Evolutionary conservation across 2,888 invertebrate species (phyloP).

Genomic region (Drosophila neotestacea): DNA sequence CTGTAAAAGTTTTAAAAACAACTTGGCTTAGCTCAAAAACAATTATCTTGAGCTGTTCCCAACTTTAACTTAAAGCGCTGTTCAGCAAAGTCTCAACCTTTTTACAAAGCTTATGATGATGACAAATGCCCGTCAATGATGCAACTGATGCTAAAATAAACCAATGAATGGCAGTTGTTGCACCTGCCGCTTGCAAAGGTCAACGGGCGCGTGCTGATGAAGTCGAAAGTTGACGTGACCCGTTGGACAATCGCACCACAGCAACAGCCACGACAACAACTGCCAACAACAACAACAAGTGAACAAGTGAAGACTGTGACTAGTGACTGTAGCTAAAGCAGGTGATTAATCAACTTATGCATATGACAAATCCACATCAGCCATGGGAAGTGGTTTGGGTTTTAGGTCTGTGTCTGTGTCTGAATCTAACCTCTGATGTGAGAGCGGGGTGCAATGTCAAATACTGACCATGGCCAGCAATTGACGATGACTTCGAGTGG

Average conservation of each 20-base stretch:
- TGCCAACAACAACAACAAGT: neutral
- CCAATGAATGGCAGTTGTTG: conserved; percentile 46
- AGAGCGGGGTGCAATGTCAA: conserved; percentile 50
- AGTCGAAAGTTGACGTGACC: conserved; percentile 70
- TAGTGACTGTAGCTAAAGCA: conserved; percentile 21
- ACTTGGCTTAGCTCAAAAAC: neutral
- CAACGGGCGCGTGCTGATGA: conserved; percentile 71
- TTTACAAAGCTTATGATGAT: conserved; percentile 26
- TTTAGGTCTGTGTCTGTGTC: neutral
- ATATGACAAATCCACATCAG: conserved; percentile 68
- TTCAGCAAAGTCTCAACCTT: conserved; percentile 6
- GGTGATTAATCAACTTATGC: conserved; percentile 62
- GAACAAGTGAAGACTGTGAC: conserved; percentile 13
- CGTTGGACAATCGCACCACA: conserved; percentile 30
- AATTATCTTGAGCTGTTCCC: conserved; percentile 4
- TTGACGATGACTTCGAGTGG: conserved; percentile 50
- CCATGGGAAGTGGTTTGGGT: conserved; percentile 29
- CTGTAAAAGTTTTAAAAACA: neutral
- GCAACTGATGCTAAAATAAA: conserved; percentile 54
- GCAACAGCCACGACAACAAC: neutral
- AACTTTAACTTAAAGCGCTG: conserved; percentile 11
- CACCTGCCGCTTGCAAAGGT: conserved; percentile 58
- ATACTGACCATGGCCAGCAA: conserved; percentile 52
- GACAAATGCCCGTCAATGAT: conserved; percentile 45
- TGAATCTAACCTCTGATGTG: conserved; percentile 27